A percentile compares a stretch with the other conserved stretches of the same genome.
phyloP scores from a whole-genome alignment of 2,797 vertebrate species.

The Clarias laeviceps region DNA sequence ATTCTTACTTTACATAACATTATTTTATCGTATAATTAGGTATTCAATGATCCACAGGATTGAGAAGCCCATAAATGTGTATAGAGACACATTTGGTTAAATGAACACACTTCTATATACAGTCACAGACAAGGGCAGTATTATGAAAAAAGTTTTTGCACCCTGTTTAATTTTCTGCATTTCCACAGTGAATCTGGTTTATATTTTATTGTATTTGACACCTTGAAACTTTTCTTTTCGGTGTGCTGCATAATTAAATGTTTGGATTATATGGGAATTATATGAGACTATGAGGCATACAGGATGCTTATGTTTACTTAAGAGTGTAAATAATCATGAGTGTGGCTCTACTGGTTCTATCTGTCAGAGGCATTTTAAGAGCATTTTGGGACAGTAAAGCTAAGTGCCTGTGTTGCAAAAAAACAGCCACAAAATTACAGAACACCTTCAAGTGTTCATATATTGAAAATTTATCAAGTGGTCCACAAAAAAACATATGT shows the following conservation, averaged over 20 bases:
- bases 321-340: neutral
- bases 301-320: neutral
- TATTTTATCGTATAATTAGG: constrained; percentile 36
- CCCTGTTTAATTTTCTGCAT: constrained; percentile 31
- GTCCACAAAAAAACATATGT: constrained; percentile 7
- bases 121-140: constrained; percentile 24
- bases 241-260: neutral
- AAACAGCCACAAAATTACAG: neutral
- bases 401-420: neutral
- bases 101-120: constrained; percentile 43
- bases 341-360: neutral
- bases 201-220: neutral
- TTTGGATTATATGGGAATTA: neutral
- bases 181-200: neutral
- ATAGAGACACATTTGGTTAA: constrained; percentile 43
- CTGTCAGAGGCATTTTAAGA: neutral
- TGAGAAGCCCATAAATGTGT: constrained; percentile 48
- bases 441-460: neutral
- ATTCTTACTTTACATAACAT: constrained; percentile 51
- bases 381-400: neutral
- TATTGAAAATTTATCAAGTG: neutral
- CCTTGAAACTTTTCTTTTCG: neutral
- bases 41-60: constrained; percentile 57
- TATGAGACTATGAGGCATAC: neutral
- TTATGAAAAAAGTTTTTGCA: constrained; percentile 30